A percentile compares a stretch with the other conserved stretches of the same genome.
phyloP scores from a whole-genome alignment of 2,797 vertebrate species.

The Melanogrammus aeglefinus region DNA sequence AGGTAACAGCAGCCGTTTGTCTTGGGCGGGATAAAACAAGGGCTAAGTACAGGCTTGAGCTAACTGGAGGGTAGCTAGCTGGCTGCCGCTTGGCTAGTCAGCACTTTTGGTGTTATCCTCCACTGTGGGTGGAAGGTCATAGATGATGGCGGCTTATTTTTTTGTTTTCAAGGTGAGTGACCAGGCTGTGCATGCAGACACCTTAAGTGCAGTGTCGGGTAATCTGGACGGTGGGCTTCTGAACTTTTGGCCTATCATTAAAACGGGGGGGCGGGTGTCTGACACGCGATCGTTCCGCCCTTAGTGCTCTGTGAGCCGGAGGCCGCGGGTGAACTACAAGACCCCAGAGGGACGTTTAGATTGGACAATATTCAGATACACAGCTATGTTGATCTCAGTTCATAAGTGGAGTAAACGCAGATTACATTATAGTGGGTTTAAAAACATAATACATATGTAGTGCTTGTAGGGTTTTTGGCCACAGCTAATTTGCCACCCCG shows the following conservation, averaged over 20 bases:
- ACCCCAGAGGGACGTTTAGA: neutral
- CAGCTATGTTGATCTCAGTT: neutral
- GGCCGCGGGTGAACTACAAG: neutral
- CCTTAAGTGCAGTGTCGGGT: neutral
- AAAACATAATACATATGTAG: neutral
- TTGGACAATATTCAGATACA: neutral
- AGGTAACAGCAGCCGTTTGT: slow-evolving; percentile 27
- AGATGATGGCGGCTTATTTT: neutral
- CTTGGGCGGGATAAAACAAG: slow-evolving; percentile 46
- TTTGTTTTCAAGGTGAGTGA: neutral
- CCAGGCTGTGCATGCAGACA: neutral
- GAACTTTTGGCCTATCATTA: slow-evolving; percentile 7
- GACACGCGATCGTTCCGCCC: neutral
- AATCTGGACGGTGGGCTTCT: slow-evolving; percentile 2
- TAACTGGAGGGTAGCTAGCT: slow-evolving; percentile 42
- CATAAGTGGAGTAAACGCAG: neutral
- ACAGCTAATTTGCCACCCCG: no score
- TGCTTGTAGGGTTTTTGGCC: neutral
- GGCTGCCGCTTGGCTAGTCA: slow-evolving; percentile 49
- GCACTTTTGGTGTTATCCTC: slow-evolving; percentile 44
- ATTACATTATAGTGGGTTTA: neutral
- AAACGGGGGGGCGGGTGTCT: neutral
- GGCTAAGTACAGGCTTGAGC: slow-evolving; percentile 50
- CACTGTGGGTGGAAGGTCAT: neutral
- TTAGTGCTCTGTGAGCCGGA: neutral